These are phyloP conservation scores for Cephus spinipes DNA, from an alignment of 2,888 invertebrate species.

Conservation along the genomic window DNA sequence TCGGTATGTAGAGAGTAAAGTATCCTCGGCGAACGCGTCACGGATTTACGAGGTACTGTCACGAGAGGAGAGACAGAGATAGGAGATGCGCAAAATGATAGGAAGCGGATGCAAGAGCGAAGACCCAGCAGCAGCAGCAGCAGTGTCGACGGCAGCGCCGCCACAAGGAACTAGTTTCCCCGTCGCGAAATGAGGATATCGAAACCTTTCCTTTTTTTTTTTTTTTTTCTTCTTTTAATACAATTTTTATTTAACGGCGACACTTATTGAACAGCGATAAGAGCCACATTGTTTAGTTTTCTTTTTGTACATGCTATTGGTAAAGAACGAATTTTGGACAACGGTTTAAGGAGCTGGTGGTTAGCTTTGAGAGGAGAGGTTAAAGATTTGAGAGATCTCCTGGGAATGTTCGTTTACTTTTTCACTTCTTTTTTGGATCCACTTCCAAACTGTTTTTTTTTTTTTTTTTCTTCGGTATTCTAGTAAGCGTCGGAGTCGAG, in stretches of 20 bases:
- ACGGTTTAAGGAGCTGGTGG: neutral
- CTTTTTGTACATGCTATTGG: neutral
- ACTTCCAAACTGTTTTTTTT: neutral
- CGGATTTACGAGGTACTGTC: neutral
- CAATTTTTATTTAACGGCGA: neutral
- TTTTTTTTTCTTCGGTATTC: neutral
- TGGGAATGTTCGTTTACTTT: neutral
- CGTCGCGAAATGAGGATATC: neutral
- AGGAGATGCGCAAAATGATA: neutral
- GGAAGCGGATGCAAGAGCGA: neutral
- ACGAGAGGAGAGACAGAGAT: neutral
- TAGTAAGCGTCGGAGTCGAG: neutral
- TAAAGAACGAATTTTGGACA: neutral
- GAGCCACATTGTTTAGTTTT: neutral
- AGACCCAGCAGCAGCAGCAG: neutral
- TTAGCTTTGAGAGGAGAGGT: neutral
- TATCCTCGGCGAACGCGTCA: neutral
- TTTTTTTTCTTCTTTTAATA: neutral
- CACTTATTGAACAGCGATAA: neutral
- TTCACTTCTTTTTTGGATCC: neutral
- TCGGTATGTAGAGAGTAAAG: conserved; percentile 74
- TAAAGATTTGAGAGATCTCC: neutral
- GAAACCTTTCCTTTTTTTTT: neutral
- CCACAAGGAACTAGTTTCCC: neutral
- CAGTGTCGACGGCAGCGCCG: neutral